Evolutionary conservation across 1,140 invertebrate species (phyloP).

Genomic region (Littorina saxatilis): DNA sequence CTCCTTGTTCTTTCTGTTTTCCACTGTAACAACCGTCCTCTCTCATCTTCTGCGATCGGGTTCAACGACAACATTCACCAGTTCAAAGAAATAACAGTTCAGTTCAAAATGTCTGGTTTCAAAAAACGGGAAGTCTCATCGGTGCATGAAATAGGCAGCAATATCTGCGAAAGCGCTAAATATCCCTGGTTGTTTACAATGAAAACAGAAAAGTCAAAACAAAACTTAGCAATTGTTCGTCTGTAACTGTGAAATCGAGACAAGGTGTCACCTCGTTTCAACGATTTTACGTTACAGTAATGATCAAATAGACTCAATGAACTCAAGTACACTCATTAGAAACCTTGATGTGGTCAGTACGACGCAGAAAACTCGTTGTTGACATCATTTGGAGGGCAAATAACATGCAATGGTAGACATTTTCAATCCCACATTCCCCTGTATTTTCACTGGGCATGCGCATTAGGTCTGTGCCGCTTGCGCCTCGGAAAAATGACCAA

Average conservation of each 20-base stretch:
- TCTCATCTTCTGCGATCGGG: constrained; percentile 24
- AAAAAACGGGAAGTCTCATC: background rate
- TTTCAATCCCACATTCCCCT: constrained; percentile 27
- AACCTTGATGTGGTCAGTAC: too few species aligned
- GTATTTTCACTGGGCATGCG: constrained; percentile 35
- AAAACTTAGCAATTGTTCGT: background rate
- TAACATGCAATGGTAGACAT: constrained; percentile 18
- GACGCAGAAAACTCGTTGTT: background rate
- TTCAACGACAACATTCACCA: constrained; percentile 4
- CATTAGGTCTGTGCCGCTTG: background rate
- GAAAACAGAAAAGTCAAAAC: background rate
- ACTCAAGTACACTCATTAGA: too few species aligned
- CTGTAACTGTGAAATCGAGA: background rate
- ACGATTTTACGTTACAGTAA: too few species aligned
- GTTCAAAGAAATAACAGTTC: background rate
- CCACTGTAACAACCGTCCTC: background rate
- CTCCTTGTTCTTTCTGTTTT: background rate
- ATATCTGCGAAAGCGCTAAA: too few species aligned
- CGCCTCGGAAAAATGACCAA: constrained; percentile 32
- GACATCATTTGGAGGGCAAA: constrained; percentile 19
- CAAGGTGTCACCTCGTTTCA: too few species aligned
- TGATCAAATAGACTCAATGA: too few species aligned
- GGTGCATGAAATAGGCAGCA: background rate
- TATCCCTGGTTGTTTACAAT: too few species aligned
- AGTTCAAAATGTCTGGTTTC: background rate